Evolutionary conservation across 2,797 vertebrate species (phyloP), one percentile per base, ranked within the genome.

Genomic region (Enteromius paludinosus): DNA sequence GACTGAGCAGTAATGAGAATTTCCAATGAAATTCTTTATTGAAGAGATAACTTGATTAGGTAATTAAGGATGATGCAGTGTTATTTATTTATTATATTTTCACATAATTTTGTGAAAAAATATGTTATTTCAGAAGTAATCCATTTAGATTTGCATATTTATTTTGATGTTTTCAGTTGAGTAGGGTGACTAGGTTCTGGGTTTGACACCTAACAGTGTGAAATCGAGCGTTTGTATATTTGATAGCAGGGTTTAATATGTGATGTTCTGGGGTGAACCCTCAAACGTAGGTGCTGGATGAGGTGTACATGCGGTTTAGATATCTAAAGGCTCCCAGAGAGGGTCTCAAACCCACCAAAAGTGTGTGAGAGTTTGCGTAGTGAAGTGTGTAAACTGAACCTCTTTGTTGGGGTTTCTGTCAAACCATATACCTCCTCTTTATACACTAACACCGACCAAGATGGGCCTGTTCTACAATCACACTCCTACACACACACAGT

Each of bases 341-440:
- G 35, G 72, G 64, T 68, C 38, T 70, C 66, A 83, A 83, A 76
- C 41, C 62, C 59, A 77, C 15, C 28, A 47, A 41, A 75, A 69
- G n/a, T 78, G 38, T 75, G 70, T 30, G 35, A 38, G 38, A 33
- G 20, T 45, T 18, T 45, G 20, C 64, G 4, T 28, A 38, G 59
- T 79, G 59, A 64, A 35, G 23, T 41, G 59, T 43, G 68, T n/a
- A 23, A 43, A 43, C 30, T 76, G 43, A 78, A 72, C n/a, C 56
- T 17, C 56, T 65, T 71, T 72, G 82, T 54, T 71, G 71, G 62
- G 25, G 72, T 76, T 75, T 76, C 12, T 56, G 81, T 83, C 61
- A 80, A 61, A 71, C 66, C 78, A 61, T 66, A 35, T 25, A 52
- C 25, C 10, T 56, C 4, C 38, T 56, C n/a, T 68, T 54, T 41